A percentile compares a stretch with the other conserved stretches of the same genome.
phyloP scores from a whole-genome alignment of 2,888 invertebrate genomes.

The Lasioglossum villosulum region DNA sequence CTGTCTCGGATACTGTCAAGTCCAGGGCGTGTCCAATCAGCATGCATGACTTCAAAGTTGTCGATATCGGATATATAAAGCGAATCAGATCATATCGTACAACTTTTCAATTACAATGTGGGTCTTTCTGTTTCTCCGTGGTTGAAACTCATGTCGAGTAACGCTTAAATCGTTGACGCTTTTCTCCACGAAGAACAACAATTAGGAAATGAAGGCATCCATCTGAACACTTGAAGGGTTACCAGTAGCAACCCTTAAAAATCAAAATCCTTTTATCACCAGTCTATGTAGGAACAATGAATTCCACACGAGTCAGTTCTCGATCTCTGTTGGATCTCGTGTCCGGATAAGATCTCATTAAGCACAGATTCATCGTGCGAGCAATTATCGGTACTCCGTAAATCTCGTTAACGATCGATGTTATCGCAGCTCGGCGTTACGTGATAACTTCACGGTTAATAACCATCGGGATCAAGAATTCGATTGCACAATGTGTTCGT shows the following conservation, averaged over 20 bases:
- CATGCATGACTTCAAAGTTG: background rate
- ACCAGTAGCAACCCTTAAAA: background rate
- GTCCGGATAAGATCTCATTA: constrained; percentile 13
- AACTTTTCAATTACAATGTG: background rate
- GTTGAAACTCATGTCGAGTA: background rate
- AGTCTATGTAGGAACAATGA: background rate
- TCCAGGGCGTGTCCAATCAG: background rate
- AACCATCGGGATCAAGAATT: constrained; percentile 49
- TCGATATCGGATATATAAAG: background rate
- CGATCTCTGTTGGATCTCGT: background rate
- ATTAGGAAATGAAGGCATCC: background rate
- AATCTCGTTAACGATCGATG: constrained; percentile 19
- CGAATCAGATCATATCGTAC: background rate
- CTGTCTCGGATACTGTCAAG: background rate
- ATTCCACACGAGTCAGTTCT: background rate
- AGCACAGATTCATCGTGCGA: background rate
- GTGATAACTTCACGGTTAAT: constrained; percentile 38
- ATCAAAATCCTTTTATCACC: background rate
- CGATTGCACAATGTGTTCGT: constrained; percentile 14
- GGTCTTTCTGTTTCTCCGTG: background rate
- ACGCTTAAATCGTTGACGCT: background rate
- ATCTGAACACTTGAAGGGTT: background rate
- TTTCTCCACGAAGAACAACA: background rate
- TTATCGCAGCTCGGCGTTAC: constrained; percentile 16
- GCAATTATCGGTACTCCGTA: constrained; percentile 14